phyloP scores from a whole-genome alignment of 2,113 vertebrate genomes.

The Tupaia tana region DNA sequence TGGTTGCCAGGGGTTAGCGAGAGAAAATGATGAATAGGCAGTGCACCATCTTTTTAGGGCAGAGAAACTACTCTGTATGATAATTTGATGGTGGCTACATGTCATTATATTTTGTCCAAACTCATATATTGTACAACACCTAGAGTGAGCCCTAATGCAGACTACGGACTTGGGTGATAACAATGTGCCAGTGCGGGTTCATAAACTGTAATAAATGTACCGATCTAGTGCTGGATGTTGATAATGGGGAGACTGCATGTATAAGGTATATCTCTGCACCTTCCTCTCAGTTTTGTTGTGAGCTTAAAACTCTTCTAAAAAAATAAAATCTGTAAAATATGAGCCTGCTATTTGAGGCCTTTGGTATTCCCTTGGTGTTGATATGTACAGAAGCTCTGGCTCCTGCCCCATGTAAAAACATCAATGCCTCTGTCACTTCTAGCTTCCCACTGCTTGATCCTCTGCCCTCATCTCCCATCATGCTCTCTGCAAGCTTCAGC shows the following conservation, averaged over 20 bases:
- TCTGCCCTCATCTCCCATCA: background rate
- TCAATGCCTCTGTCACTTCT: background rate
- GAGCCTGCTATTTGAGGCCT: rapidly evolving
- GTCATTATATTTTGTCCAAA: background rate
- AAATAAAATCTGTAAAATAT: background rate
- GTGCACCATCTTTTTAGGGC: background rate
- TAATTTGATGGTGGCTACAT: background rate
- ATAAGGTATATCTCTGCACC: no score
- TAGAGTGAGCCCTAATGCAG: background rate
- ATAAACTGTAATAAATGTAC: background rate
- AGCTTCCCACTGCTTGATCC: rapidly evolving
- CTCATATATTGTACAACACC: background rate
- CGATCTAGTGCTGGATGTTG: background rate
- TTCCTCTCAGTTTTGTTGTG: background rate
- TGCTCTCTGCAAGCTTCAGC: no score
- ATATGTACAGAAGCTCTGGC: no score
- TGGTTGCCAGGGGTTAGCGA: background rate
- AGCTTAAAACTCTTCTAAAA: background rate
- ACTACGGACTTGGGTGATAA: background rate
- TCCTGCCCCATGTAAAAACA: background rate
- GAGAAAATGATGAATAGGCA: background rate
- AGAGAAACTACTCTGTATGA: background rate
- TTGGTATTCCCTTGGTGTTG: background rate
- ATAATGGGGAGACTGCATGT: background rate
- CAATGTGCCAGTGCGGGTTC: rapidly evolving